Evolutionary conservation across 2,888 invertebrate genomes (phyloP), one percentile per base, ranked within the genome.

Genomic region (Steinernema carpocapsae): DNA sequence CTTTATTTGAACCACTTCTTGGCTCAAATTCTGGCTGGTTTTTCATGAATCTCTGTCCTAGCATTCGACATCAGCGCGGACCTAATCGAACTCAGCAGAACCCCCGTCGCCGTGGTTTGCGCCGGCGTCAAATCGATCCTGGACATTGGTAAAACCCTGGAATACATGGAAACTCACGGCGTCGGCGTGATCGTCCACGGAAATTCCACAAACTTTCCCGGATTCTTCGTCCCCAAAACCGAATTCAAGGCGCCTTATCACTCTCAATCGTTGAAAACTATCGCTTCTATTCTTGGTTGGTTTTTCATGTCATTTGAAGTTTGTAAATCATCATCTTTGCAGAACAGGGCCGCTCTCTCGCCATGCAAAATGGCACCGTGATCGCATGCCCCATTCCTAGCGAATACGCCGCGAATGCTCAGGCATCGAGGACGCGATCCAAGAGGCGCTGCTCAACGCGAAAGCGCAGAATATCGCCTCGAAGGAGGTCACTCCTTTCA

Each of bases 41-140:
- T n/a, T n/a, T n/a, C n/a, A n/a, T n/a, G n/a, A n/a, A n/a, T n/a
- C n/a, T n/a, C n/a, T 10, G 59, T 78, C 86, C 17, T 79, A 90
- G 90, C 84, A 26, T 90, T 95, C 89, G 99, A 99, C 88, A 90
- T 99, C 72, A 97, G 97, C 77, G 94, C 97, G 0, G 99, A 99
- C 89, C 91, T 99, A 72, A 92, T 91, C 7, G 97, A 99, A 88
- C 90, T 99, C 72, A 93, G 95, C 0, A 91, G 92, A 75, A 94
- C 93, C 77, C 92, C 92, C 17, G 92, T 97, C 0, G 92, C 94
- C 64, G 95, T 99, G 6, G 92, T 99, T 1, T 96, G 94, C 82
- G 94, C 96, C 85, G 99, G 99, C 0, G 92, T 96, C 74, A 99
- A 99, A 89, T 96, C 97, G 24, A 97, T 99, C 83, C 91, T 99